phyloP scores from a whole-genome alignment of 2,797 vertebrate species.

The Sebastes matsubarae region DNA sequence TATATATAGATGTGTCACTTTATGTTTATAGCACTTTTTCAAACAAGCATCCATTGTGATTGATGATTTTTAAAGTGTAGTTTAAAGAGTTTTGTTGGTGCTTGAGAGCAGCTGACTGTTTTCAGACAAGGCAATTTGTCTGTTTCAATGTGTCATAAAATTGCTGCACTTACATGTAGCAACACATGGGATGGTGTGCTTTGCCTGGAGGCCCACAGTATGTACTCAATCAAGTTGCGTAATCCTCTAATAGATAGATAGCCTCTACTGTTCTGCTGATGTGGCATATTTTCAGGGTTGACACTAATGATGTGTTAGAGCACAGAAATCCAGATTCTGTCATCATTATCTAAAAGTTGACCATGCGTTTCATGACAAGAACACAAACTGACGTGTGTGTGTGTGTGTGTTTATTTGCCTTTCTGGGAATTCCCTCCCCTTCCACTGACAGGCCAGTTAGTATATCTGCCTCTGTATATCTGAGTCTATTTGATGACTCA shows the following conservation, averaged over 20 bases:
- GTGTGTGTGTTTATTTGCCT: slow-evolving; percentile 29
- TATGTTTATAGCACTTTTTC: not conserved
- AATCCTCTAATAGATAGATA: not conserved
- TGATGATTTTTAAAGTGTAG: no score
- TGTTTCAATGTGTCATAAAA: slow-evolving; percentile 36
- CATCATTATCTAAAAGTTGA: not conserved
- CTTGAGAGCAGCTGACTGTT: not conserved
- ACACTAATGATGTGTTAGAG: not conserved
- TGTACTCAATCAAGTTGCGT: not conserved
- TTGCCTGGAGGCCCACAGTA: not conserved
- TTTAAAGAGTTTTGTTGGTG: slow-evolving; percentile 5
- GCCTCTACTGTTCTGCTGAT: not conserved
- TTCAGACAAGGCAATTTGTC: slow-evolving; percentile 4
- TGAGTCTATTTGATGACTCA: slow-evolving; percentile 52
- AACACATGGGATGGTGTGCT: slow-evolving; percentile 18
- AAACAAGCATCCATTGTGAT: not conserved
- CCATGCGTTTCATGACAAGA: not conserved
- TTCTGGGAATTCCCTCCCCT: slow-evolving; percentile 14
- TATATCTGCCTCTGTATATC: not conserved
- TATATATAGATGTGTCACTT: not conserved
- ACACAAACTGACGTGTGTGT: not conserved
- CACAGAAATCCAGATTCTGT: not conserved
- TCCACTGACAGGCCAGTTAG: slow-evolving; percentile 12
- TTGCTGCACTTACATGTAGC: slow-evolving; percentile 23
- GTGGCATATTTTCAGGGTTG: not conserved